These are phyloP conservation scores for Aphodius granarius DNA, from an alignment of 2,888 invertebrate genomes.

Conservation along the genomic window DNA sequence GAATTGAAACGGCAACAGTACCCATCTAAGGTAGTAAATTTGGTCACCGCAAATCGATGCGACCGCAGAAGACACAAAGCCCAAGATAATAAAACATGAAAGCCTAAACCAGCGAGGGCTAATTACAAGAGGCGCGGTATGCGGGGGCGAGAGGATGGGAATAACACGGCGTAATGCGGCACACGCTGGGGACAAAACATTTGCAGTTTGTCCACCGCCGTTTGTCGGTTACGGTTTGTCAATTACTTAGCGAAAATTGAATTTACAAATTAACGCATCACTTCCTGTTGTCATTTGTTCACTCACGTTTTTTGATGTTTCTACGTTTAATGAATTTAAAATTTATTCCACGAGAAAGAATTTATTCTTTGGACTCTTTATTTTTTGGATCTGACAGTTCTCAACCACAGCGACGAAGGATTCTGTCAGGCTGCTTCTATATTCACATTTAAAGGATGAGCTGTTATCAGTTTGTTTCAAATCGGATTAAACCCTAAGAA, in stretches of 20 bases:
- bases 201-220: constrained; percentile 27
- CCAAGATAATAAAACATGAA: constrained; percentile 26
- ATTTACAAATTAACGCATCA: constrained; percentile 4
- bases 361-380: too few relatives aligned
- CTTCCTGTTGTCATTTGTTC: background rate
- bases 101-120: constrained; percentile 23
- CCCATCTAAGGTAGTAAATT: constrained; percentile 1
- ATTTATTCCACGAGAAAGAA: too few relatives aligned
- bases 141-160: background rate
- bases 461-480: too few relatives aligned
- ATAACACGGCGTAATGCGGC: background rate
- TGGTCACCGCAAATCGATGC: constrained; percentile 14
- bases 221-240: constrained; percentile 27
- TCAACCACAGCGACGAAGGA: too few relatives aligned
- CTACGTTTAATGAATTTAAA: too few relatives aligned
- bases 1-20: background rate
- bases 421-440: too few relatives aligned
- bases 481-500: too few relatives aligned
- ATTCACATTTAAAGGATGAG: too few relatives aligned
- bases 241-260: constrained; percentile 25
- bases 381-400: too few relatives aligned
- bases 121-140: constrained; percentile 24
- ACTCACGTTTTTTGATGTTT: background rate
- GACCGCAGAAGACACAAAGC: constrained; percentile 11
- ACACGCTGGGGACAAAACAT: constrained; percentile 19